A percentile compares a stretch with the other conserved stretches of the same genome.
Evolutionary conservation across 2,113 vertebrate species (phyloP).

Genomic region (Sinocyclocheilus grahami): DNA sequence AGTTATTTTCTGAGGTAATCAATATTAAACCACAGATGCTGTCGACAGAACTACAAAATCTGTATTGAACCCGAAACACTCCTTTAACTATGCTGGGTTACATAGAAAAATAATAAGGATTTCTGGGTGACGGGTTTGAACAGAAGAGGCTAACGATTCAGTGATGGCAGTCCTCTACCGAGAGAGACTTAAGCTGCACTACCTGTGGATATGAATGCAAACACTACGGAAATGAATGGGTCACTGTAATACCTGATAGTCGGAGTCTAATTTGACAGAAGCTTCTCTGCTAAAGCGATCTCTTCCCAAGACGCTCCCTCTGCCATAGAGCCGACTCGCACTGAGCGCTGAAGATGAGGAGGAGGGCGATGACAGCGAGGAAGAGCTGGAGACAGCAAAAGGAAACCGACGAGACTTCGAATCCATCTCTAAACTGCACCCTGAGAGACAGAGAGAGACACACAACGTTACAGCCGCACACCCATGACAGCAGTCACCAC

Average conservation of each 20-base stretch:
- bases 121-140: background rate
- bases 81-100: background rate
- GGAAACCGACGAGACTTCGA: slow-evolving; percentile 89
- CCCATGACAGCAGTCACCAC: background rate
- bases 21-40: background rate
- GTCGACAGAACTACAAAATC: background rate
- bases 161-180: background rate
- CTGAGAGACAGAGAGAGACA: background rate
- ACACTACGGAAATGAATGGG: background rate
- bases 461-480: background rate
- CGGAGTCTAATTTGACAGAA: slow-evolving; percentile 82
- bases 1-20: background rate
- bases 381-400: slow-evolving; percentile 80
- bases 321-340: slow-evolving; percentile 68
- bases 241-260: slow-evolving; percentile 83
- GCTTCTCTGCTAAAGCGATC: slow-evolving; percentile 80
- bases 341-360: slow-evolving; percentile 67
- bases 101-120: background rate
- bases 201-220: too few relatives aligned
- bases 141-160: background rate
- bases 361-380: slow-evolving; percentile 65
- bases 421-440: slow-evolving; percentile 80
- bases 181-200: background rate
- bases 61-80: background rate
- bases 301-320: slow-evolving; percentile 75